phyloP scores from a whole-genome alignment of 2,888 invertebrate genomes.

The Amphiduros pacificus region DNA sequence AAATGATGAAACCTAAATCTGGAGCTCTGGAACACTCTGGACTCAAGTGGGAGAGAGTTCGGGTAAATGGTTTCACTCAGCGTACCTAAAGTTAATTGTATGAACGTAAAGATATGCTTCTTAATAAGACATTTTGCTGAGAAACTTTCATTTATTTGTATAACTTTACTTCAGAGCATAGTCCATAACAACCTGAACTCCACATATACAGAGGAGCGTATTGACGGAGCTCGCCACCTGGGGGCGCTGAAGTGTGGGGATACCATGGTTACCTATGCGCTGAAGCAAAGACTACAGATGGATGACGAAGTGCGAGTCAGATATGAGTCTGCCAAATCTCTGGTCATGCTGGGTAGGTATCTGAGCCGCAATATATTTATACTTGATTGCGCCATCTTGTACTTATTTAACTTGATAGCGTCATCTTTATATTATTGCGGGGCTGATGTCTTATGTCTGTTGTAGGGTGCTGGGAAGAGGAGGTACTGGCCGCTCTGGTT shows the following conservation, averaged over 20 bases:
- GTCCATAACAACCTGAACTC: slow-evolving; percentile 49
- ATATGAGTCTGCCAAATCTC: slow-evolving; percentile 54
- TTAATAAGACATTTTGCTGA: too few species aligned
- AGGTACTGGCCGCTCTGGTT: slow-evolving; percentile 42
- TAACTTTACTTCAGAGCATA: slow-evolving; percentile 39
- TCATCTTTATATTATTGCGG: too few species aligned
- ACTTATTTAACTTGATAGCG: not conserved
- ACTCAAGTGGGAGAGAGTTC: slow-evolving; percentile 56
- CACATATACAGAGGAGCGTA: slow-evolving; percentile 43
- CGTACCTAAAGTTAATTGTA: too few species aligned
- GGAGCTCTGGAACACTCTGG: slow-evolving; percentile 49
- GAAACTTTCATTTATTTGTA: not conserved
- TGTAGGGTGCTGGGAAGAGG: slow-evolving; percentile 55
- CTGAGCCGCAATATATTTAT: too few species aligned
- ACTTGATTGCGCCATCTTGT: not conserved
- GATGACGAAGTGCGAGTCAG: slow-evolving; percentile 48
- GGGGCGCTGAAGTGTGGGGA: slow-evolving; percentile 50
- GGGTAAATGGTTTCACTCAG: too few species aligned
- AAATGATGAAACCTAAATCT: slow-evolving; percentile 32
- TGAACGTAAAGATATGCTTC: too few species aligned
- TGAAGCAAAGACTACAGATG: slow-evolving; percentile 43
- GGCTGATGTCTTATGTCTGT: too few species aligned
- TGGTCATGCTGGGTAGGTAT: slow-evolving; percentile 49
- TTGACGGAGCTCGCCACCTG: slow-evolving; percentile 53
- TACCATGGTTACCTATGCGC: slow-evolving; percentile 51